A percentile compares a stretch with the other conserved stretches of the same genome.
Evolutionary conservation across 2,797 vertebrate species (phyloP).

Genomic region (Anniella stebbinsi): DNA sequence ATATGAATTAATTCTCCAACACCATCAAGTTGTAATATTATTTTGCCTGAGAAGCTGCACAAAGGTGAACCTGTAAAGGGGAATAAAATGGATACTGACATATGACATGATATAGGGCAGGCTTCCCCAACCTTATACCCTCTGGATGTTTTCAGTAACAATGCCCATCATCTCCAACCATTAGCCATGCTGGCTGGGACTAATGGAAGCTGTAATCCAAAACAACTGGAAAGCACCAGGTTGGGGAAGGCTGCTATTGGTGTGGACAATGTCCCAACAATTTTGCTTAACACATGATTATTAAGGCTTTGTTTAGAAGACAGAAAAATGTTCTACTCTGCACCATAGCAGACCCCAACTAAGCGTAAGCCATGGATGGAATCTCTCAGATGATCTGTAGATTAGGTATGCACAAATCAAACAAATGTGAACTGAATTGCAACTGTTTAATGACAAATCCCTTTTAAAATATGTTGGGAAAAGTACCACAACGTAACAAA

Average conservation of each 20-base stretch:
- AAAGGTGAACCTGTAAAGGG: not conserved
- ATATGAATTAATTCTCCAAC: slow-evolving; percentile 3
- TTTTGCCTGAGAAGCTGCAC: not conserved
- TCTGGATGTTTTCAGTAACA: too few relatives aligned
- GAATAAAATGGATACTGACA: not conserved
- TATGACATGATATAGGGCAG: not conserved
- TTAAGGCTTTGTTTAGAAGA: slow-evolving; percentile 44
- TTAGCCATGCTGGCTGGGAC: too few relatives aligned
- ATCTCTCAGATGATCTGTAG: not conserved
- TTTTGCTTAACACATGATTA: slow-evolving; percentile 48
- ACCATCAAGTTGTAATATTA: not conserved
- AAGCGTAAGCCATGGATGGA: slow-evolving; percentile 19
- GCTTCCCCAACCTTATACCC: too few relatives aligned
- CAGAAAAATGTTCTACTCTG: slow-evolving; percentile 26
- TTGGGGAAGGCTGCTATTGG: not conserved
- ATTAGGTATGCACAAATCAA: not conserved
- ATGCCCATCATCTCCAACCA: too few relatives aligned
- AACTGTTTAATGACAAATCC: not conserved
- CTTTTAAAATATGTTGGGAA: slow-evolving; percentile 3
- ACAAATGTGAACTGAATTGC: not conserved
- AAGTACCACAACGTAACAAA: not conserved
- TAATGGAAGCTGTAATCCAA: too few relatives aligned
- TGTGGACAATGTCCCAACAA: slow-evolving; percentile 2
- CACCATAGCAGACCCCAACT: slow-evolving; percentile 10
- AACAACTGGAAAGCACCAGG: too few relatives aligned